Percentiles rank a stretch among this genome's conserved stretches.
These are phyloP conservation scores for Aphidius ervi DNA, from an alignment of 1,140 invertebrate genomes.

Conservation along the genomic window DNA sequence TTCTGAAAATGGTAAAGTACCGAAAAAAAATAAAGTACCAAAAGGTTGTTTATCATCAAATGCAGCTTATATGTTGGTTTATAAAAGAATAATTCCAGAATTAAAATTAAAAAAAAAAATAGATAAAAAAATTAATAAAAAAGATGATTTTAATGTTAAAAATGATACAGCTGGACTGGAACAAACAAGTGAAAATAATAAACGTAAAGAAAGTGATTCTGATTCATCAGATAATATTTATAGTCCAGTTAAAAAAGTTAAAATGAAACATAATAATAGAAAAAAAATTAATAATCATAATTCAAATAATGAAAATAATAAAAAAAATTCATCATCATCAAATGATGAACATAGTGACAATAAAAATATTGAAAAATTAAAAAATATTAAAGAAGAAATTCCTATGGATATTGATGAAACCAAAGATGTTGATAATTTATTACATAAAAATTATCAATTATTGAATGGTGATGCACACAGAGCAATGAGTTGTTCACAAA, in stretches of 20 bases:
- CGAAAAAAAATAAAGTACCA: slow-evolving; percentile 46
- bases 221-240: slow-evolving; percentile 4
- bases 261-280: slow-evolving; percentile 3
- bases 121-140: slow-evolving; percentile 9
- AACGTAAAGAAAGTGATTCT: slow-evolving; percentile 16
- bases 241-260: slow-evolving; percentile 12
- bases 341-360: background rate
- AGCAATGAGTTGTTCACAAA: slow-evolving; percentile 45
- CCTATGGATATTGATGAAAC: background rate
- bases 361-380: background rate
- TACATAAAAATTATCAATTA: slow-evolving; percentile 35
- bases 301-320: background rate
- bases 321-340: background rate
- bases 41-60: slow-evolving; percentile 54
- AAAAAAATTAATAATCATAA: slow-evolving; percentile 1
- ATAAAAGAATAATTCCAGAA: slow-evolving; percentile 42
- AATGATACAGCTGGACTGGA: background rate
- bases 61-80: slow-evolving; percentile 68
- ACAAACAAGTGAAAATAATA: background rate
- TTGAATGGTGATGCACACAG: slow-evolving; percentile 45
- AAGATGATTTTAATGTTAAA: slow-evolving; percentile 3
- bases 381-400: slow-evolving; percentile 1
- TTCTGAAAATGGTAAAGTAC: slow-evolving; percentile 38
- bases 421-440: slow-evolving; percentile 18
- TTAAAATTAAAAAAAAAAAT: slow-evolving; percentile 28